Evolutionary conservation across 2,797 vertebrate genomes (phyloP), one percentile per base, ranked within the genome.

Genomic region (Triplophysa bombifrons): DNA sequence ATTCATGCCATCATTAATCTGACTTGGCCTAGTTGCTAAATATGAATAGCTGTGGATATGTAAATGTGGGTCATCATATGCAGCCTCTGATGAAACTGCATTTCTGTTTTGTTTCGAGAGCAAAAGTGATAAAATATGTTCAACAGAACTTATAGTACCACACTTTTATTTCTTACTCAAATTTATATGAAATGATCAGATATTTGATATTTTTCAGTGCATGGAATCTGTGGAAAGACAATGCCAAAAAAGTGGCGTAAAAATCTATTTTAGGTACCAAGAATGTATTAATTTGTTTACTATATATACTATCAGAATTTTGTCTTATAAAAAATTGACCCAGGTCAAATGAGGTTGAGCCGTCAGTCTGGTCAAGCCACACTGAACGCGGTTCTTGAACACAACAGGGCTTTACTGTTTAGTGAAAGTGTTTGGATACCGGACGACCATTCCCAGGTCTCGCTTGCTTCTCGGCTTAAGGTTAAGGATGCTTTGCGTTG

Each of bases 401-500:
- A 20, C 20, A 20, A 22, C 53, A 20, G 8, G n/a, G 7, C n/a
- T 56, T 56, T 56, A 7, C n/a, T 20, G n/a, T 55, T 55, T n/a
- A 55, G 8, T 14, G 6, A 65, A 64, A 38, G 34, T 41, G 30
- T 27, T 70, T 70, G 20, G n/a, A 19, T 9, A 71, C 44, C 1
- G 1, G 16, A 53, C 1, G 46, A 53, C 56, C 58, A 25, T 51
- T 53, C 55, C 64, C 44, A 66, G 64, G 69, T 70, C 69, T 78
- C 38, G 11, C 55, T 16, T 71, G 58, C 58, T 65, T 65, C n/a
- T 16, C 22, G 68, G 76, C 68, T 65, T 72, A 78, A 58, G 76
- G 76, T 65, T 72, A 78, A 58, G 34, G 46, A 30, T 78, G 48
- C n/a, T 78, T 27, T 12, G 20, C 0, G 78, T 81, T 72, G 34